A percentile compares a stretch with the other conserved stretches of the same genome.
These are phyloP conservation scores for Microctenopoma steveboyesi DNA, from an alignment of 2,797 vertebrate genomes.

Conservation along the genomic window DNA sequence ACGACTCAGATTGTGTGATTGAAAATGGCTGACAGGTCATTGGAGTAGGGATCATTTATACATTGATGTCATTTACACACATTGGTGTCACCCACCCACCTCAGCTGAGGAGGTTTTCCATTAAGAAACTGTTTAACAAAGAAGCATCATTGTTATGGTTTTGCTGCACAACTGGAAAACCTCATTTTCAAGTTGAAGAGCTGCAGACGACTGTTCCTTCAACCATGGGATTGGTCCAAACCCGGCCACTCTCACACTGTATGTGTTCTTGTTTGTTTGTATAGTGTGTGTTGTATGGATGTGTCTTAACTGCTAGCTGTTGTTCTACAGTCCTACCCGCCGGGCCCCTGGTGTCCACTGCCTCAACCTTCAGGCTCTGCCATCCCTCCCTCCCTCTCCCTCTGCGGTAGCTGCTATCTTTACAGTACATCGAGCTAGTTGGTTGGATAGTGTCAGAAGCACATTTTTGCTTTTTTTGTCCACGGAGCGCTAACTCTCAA, in stretches of 20 bases:
- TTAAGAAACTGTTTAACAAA: background rate
- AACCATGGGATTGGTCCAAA: background rate
- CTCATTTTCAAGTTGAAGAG: constrained; percentile 29
- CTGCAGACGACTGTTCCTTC: constrained; percentile 14
- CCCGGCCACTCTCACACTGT: background rate
- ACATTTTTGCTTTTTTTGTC: constrained; percentile 50
- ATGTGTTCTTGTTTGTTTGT: background rate
- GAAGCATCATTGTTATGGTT: constrained; percentile 5
- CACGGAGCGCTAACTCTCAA: constrained; percentile 45
- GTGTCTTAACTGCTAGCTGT: constrained; percentile 29
- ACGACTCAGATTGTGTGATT: constrained; percentile 16
- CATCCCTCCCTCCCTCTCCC: constrained; percentile 27
- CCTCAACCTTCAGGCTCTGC: constrained; percentile 46
- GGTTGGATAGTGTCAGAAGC: constrained; percentile 67
- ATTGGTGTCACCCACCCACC: constrained; percentile 14
- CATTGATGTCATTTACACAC: background rate
- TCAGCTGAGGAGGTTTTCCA: constrained; percentile 10
- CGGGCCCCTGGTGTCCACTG: constrained; percentile 56
- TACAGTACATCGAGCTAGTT: constrained; percentile 61
- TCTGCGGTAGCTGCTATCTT: constrained; percentile 70
- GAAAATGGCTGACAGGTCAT: constrained; percentile 18
- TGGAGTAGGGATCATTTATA: constrained; percentile 5
- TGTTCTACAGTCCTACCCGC: constrained; percentile 45
- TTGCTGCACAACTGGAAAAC: background rate
- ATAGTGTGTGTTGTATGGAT: constrained; percentile 12